Evolutionary conservation across 2,113 vertebrate genomes (phyloP).

Genomic region (Prinia subflava): DNA sequence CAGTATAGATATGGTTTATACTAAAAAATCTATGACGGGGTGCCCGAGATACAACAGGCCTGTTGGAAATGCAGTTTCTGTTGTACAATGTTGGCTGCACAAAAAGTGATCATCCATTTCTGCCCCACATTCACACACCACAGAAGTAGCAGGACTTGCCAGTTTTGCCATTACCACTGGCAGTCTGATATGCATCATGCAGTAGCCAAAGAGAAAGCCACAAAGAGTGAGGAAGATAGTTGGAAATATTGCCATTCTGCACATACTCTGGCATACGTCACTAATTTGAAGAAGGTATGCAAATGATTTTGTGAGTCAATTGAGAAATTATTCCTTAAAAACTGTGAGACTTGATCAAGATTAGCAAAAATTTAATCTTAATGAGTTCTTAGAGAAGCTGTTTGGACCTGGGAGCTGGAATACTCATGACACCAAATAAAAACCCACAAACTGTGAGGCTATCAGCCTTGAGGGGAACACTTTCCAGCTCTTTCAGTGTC

Average conservation of each 20-base stretch:
- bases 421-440: background rate
- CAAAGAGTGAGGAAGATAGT: accelerated
- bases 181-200: background rate
- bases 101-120: background rate
- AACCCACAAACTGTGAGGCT: background rate
- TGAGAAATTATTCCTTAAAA: background rate
- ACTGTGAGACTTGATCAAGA: background rate
- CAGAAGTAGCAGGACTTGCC: background rate
- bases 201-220: background rate
- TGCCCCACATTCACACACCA: background rate
- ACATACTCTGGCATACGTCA: background rate
- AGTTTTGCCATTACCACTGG: background rate
- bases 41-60: background rate
- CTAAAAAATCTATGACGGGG: background rate
- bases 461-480: background rate
- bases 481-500: background rate
- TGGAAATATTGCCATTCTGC: background rate
- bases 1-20: background rate
- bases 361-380: background rate
- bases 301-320: background rate
- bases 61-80: background rate
- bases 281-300: background rate
- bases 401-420: background rate
- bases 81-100: accelerated
- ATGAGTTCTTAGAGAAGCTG: background rate